Evolutionary conservation across 2,888 invertebrate species (phyloP), one percentile per base, ranked within the genome.

Genomic region (Tillus elongatus): DNA sequence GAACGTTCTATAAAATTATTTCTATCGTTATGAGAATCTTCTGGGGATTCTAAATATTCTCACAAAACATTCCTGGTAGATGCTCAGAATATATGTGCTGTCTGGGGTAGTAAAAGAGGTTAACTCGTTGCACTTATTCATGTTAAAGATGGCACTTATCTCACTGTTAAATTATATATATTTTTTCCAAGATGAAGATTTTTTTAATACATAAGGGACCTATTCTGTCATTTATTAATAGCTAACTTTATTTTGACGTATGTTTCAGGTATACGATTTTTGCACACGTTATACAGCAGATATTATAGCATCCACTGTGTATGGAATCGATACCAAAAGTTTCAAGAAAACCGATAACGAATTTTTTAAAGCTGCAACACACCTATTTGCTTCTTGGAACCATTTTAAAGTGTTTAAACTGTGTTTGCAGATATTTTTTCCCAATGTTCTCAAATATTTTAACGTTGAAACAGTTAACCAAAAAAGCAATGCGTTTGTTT

Each of bases 401-500:
- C 37, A 30, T 11, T 26, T 30, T 2, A 38, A 27, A 6, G 32
- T 37, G 11, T 12, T 41, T 3, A 42, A 32, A 13, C 27, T 27
- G n/a, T 33, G 38, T 3, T 33, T 47, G 12, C 41, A 45, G 12
- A 10, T 39, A 9, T n/a, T 37, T 9, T 35, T 38, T 6, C 47
- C 45, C 2, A 36, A 39, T 13, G 12, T 43, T 13, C 26, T 42
- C n/a, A 15, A 33, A 15, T 11, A 31, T 9, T 41, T 43, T 4
- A 16, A 34, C 19, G 28, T 39, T 9, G 30, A 35, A 12, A 42
- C 35, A 10, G 37, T 45, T 2, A 39, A 40, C n/a, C 14, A 34
- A 15, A 16, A 9, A 4, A n/a, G 54, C 3, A 45, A 50, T 9
- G 35, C 48, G 2, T 66, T 64, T 43, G 61, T 67, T 39, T 43